Percentiles rank a stretch among this genome's conserved stretches.
These are phyloP conservation scores for Gorsachius magnificus DNA, from an alignment of 2,797 vertebrate genomes.

Conservation along the genomic window DNA sequence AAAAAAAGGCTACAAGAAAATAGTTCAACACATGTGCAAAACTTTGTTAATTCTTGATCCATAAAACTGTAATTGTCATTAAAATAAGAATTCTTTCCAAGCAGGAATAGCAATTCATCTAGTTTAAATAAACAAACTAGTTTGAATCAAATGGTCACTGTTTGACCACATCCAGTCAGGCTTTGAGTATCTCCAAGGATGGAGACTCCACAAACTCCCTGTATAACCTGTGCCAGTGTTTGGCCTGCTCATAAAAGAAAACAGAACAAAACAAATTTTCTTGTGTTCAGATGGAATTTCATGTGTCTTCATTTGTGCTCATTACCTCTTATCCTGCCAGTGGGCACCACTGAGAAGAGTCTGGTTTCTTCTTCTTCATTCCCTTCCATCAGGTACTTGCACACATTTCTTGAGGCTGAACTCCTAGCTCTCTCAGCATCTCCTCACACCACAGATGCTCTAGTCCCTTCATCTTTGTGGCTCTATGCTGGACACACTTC, in stretches of 20 bases:
- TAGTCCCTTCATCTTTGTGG: not conserved
- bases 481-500: not conserved
- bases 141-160: not conserved
- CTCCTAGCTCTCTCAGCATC: not conserved
- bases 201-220: not conserved
- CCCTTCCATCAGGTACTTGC: not conserved
- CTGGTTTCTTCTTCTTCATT: not conserved
- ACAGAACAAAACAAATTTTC: not conserved
- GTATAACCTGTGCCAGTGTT: not conserved
- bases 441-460: not conserved
- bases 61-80: not conserved
- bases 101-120: not conserved
- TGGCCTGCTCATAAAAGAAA: not conserved
- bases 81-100: not conserved
- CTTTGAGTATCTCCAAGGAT: not conserved
- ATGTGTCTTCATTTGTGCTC: not conserved
- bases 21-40: not conserved
- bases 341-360: not conserved
- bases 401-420: not conserved
- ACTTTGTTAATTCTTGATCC: not conserved
- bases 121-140: not conserved
- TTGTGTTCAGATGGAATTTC: not conserved
- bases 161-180: not conserved
- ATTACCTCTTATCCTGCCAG: not conserved
- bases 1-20: not conserved